These are phyloP conservation scores for Pissodes strobi DNA, from an alignment of 1,140 invertebrate species.

Conservation along the genomic window DNA sequence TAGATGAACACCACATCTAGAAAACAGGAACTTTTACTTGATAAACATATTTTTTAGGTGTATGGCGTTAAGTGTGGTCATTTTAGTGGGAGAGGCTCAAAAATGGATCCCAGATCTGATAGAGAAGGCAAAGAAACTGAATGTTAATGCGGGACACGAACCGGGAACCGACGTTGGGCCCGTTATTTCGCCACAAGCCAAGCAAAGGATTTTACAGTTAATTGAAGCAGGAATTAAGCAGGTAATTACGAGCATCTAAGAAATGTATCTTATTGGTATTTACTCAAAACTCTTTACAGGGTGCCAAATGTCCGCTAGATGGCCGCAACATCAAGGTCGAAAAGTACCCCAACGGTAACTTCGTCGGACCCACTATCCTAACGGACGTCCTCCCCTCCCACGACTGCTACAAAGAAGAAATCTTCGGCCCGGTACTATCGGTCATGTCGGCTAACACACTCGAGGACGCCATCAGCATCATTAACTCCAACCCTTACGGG, in stretches of 20 bases:
- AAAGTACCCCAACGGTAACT: conserved; percentile 96
- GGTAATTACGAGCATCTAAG: too few relatives aligned
- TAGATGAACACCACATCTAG: neutral
- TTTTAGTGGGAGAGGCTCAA: conserved; percentile 92
- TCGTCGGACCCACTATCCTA: conserved; percentile 95
- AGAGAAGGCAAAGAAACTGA: conserved; percentile 83
- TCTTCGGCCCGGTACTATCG: conserved; percentile 96
- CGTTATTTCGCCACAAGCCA: conserved; percentile 91
- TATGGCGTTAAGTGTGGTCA: conserved; percentile 97
- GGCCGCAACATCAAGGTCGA: conserved; percentile 82
- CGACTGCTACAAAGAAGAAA: conserved; percentile 98
- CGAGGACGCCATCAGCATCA: conserved; percentile 92
- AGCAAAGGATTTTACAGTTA: conserved; percentile 81
- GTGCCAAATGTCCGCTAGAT: conserved; percentile 88
- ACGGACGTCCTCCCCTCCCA: conserved; percentile 86
- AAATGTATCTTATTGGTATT: too few relatives aligned
- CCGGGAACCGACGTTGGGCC: conserved; percentile 96
- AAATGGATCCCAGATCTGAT: conserved; percentile 95
- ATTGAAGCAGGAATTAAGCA: conserved; percentile 76
- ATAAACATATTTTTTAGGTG: conserved; percentile 60
- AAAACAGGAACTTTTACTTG: too few relatives aligned
- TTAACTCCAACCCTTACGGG: conserved; percentile 96
- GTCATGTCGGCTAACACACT: conserved; percentile 84
- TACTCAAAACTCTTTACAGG: too few relatives aligned
- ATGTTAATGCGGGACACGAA: conserved; percentile 91